Percentiles rank a stretch among this genome's conserved stretches.
Evolutionary conservation across 2,113 vertebrate genomes (phyloP).

Genomic region (Sorex araneus): DNA sequence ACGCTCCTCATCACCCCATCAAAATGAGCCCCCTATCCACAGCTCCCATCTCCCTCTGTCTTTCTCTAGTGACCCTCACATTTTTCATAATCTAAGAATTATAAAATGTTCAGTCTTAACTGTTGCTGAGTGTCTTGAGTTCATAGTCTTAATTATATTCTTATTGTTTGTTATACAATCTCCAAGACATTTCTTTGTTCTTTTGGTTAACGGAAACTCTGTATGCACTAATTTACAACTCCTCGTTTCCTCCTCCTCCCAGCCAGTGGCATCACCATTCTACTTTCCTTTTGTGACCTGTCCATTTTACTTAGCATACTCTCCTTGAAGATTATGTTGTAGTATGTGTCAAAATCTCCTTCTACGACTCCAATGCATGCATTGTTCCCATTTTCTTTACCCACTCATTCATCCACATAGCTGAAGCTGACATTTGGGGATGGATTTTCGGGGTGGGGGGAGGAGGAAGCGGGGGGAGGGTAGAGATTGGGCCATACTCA

Average conservation of each 20-base stretch:
- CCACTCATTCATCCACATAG: background rate
- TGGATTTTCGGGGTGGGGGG: too few relatives aligned
- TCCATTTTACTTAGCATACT: constrained; percentile 33
- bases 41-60: too few relatives aligned
- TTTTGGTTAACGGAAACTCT: background rate
- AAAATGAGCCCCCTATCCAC: too few relatives aligned
- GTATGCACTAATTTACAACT: background rate
- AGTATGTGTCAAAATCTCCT: background rate
- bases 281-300: background rate
- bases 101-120: background rate
- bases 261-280: background rate
- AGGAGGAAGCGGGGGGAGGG: too few relatives aligned
- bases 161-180: background rate
- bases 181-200: background rate
- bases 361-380: background rate
- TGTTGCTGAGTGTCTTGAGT: background rate
- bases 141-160: constrained; percentile 3
- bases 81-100: too few relatives aligned
- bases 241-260: background rate
- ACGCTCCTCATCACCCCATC: too few relatives aligned
- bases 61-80: too few relatives aligned
- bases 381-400: background rate
- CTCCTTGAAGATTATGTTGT: background rate
- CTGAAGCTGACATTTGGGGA: constrained; percentile 12
- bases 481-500: too few relatives aligned